Conservation (phyloP, 2,888 invertebrate species). For the Diaprepes abbreviatus region DNA sequence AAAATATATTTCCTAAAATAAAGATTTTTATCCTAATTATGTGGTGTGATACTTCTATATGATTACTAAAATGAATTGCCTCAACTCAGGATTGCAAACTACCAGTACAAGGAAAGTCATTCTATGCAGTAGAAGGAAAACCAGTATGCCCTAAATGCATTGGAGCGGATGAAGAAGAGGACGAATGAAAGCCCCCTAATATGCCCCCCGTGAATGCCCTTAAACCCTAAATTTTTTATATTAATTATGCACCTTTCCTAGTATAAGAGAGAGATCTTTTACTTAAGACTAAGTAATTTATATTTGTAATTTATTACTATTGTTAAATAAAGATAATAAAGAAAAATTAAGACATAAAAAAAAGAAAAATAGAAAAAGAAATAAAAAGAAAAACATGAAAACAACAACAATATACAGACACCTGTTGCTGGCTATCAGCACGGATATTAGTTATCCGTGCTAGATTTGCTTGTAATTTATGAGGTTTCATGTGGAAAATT, state of each 20-base stretch:
- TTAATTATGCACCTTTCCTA: neutral
- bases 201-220: conserved; percentile 52
- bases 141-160: conserved; percentile 96
- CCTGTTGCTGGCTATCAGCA: conserved; percentile 35
- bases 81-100: conserved; percentile 89
- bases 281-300: conserved; percentile 24
- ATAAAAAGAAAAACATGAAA: conserved; percentile 55
- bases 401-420: conserved; percentile 18
- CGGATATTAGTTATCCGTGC: neutral
- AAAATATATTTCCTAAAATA: no score
- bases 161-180: conserved; percentile 89
- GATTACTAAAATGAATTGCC: conserved; percentile 12
- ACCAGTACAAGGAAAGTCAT: conserved; percentile 93
- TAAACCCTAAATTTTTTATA: conserved; percentile 58
- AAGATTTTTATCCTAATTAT: no score
- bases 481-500: neutral
- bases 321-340: conserved; percentile 64
- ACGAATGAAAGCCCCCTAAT: conserved; percentile 64
- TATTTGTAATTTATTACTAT: conserved; percentile 56
- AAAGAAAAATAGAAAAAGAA: conserved; percentile 62
- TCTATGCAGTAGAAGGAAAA: conserved; percentile 97
- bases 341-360: conserved; percentile 65
- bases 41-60: no score
- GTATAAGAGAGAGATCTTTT: conserved; percentile 13
- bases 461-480: neutral